phyloP scores from a whole-genome alignment of 2,113 vertebrate species.

The Eudyptes chrysolophus region DNA sequence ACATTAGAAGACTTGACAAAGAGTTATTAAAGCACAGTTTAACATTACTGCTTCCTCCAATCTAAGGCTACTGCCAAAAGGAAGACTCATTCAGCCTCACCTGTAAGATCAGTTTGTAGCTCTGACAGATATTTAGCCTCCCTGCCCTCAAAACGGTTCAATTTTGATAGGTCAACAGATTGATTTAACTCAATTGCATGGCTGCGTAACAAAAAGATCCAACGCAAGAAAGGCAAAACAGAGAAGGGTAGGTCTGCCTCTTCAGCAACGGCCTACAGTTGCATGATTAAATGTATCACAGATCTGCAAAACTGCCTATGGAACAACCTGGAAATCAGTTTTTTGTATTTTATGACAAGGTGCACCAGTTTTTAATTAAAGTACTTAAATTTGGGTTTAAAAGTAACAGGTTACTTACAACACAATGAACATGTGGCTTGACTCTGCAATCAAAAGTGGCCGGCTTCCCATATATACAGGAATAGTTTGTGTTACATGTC shows the following conservation, averaged over 20 bases:
- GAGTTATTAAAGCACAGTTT: not conserved
- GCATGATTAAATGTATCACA: fast-evolving
- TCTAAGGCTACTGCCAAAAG: not conserved
- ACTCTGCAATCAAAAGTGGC: constrained; percentile 82
- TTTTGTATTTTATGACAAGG: not conserved
- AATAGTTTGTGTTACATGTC: constrained; percentile 83
- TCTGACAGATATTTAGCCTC: not conserved
- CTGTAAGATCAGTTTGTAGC: not conserved
- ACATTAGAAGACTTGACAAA: not conserved
- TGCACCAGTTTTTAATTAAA: not conserved
- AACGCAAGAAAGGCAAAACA: not conserved
- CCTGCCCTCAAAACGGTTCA: not conserved
- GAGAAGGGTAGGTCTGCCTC: not conserved
- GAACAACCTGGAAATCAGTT: not conserved
- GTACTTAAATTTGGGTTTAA: not conserved
- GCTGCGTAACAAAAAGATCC: not conserved
- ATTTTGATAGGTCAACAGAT: not conserved
- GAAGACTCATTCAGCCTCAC: not conserved
- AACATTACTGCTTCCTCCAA: not conserved
- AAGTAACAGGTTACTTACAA: constrained; percentile 79
- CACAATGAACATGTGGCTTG: constrained; percentile 85
- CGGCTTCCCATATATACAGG: constrained; percentile 87
- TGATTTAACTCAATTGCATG: not conserved
- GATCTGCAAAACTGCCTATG: not conserved
- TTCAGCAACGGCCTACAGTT: not conserved